phyloP scores from a whole-genome alignment of 1,140 invertebrate genomes.

The Drosophila ambigua region DNA sequence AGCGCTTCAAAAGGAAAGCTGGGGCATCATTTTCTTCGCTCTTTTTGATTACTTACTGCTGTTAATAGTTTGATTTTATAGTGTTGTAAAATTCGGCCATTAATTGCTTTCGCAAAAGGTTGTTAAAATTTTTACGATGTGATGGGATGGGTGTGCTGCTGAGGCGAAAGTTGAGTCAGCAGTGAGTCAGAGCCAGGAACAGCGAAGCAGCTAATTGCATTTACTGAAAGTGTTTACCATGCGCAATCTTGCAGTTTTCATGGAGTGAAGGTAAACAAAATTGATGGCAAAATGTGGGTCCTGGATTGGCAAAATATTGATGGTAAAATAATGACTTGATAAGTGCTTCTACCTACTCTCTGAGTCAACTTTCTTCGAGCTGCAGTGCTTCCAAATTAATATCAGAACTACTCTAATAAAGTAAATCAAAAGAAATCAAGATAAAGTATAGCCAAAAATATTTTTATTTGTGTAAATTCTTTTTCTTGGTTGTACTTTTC shows the following conservation, averaged over 20 bases:
- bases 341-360: neutral
- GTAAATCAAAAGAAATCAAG: no score
- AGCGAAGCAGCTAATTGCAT: slow-evolving; percentile 11
- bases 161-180: slow-evolving; percentile 17
- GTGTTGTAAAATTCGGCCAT: slow-evolving; percentile 39
- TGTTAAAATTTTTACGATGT: slow-evolving; percentile 29
- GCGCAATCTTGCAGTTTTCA: slow-evolving; percentile 15
- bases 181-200: slow-evolving; percentile 11
- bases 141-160: no score
- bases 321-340: neutral
- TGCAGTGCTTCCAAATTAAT: no score
- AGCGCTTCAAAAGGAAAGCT: neutral
- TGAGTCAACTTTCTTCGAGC: no score
- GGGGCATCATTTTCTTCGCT: neutral
- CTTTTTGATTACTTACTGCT: slow-evolving; percentile 18
- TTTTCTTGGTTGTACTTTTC: neutral
- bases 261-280: neutral
- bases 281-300: neutral
- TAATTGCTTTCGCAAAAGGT: slow-evolving; percentile 39
- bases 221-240: neutral
- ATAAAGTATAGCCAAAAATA: no score
- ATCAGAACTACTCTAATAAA: no score
- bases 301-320: neutral
- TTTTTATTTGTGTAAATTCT: no score
- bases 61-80: slow-evolving; percentile 54